phyloP scores from a whole-genome alignment of 2,797 vertebrate species.

The Alfaro cultratus region DNA sequence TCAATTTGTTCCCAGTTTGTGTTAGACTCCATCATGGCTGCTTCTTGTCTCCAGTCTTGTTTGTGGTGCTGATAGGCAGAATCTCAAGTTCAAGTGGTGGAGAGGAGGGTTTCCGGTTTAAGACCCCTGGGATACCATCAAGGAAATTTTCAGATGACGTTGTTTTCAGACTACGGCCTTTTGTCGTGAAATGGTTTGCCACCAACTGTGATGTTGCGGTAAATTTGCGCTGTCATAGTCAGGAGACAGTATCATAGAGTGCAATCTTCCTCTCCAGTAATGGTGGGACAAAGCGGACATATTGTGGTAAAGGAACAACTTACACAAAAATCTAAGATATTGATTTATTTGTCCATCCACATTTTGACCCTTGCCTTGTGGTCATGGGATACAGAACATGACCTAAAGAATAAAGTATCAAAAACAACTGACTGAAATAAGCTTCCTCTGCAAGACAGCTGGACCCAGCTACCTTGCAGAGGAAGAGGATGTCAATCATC shows the following conservation, averaged over 20 bases:
- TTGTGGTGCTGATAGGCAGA: background rate
- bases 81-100: background rate
- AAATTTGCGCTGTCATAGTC: background rate
- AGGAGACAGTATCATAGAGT: background rate
- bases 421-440: background rate
- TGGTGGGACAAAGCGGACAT: background rate
- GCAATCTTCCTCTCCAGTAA: background rate
- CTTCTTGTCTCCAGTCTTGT: background rate
- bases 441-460: background rate
- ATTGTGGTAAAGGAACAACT: background rate
- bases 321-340: background rate
- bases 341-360: background rate
- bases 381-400: background rate
- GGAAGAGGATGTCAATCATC: background rate
- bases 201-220: background rate
- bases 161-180: background rate
- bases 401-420: background rate
- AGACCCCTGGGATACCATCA: background rate
- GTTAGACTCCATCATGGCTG: background rate
- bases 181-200: background rate
- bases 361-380: background rate
- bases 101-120: background rate
- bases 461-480: background rate
- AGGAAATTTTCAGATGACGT: background rate
- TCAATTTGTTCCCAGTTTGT: background rate